These are phyloP conservation scores for Caenorhabditis virilis DNA, from an alignment of 2,888 invertebrate species.

Conservation along the genomic window DNA sequence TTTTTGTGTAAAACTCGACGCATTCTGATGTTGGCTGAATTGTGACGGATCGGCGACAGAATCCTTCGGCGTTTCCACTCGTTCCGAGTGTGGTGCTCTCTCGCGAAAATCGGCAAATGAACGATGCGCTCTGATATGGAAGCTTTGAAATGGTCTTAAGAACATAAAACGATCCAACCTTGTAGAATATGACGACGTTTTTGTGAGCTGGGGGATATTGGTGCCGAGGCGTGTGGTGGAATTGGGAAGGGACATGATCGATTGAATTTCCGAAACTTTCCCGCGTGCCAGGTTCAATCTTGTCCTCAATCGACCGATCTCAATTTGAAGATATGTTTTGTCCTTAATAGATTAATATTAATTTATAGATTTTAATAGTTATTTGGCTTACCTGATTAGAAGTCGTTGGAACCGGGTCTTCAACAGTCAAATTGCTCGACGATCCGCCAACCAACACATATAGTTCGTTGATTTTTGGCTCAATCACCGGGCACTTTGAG, in stretches of 20 bases:
- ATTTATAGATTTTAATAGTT: neutral
- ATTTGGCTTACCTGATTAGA: constrained; percentile 10
- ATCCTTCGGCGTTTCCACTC: constrained; percentile 27
- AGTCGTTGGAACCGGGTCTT: constrained; percentile 32
- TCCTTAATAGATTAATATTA: constrained; percentile 9
- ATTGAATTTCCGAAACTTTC: constrained; percentile 37
- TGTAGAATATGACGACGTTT: constrained; percentile 18
- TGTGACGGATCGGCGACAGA: constrained; percentile 34
- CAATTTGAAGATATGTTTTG: constrained; percentile 13
- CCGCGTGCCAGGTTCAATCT: constrained; percentile 25
- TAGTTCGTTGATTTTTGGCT: constrained; percentile 29
- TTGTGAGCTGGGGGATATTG: constrained; percentile 12
- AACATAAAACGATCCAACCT: constrained; percentile 3
- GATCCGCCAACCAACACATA: constrained; percentile 25
- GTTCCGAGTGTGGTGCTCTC: constrained; percentile 33
- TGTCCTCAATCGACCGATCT: constrained; percentile 31
- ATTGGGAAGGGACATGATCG: constrained; percentile 21
- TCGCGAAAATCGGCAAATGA: constrained; percentile 42
- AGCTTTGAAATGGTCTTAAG: constrained; percentile 1
- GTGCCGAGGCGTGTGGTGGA: constrained; percentile 4
- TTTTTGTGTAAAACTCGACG: neutral
- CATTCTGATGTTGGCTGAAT: too few relatives aligned
- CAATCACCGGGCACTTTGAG: constrained; percentile 16
- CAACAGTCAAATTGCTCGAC: constrained; percentile 19
- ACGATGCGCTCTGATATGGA: constrained; percentile 19